phyloP scores from a whole-genome alignment of 1,140 invertebrate genomes.

The Holotrichia oblita region DNA sequence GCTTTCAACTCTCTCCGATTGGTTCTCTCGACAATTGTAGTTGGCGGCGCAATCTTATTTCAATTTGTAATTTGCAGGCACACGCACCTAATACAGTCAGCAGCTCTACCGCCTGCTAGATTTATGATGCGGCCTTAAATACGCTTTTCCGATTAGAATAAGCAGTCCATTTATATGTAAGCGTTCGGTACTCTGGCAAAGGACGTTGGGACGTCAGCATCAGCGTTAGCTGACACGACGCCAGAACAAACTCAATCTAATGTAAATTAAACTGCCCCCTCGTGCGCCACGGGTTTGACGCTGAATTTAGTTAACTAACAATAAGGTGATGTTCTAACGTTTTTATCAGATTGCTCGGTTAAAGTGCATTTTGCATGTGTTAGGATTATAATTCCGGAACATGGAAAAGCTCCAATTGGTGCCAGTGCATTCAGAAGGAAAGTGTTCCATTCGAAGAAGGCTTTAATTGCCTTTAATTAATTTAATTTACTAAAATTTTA shows the following conservation, averaged over 20 bases:
- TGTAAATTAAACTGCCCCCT: constrained; percentile 7
- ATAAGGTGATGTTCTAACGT: neutral
- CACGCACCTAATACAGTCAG: neutral
- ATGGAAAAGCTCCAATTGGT: neutral
- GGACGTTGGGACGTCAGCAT: neutral
- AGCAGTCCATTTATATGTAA: constrained; percentile 20
- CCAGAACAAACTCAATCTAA: constrained; percentile 12
- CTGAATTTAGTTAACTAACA: neutral
- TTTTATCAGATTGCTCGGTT: neutral
- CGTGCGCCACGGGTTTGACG: neutral
- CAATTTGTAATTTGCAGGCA: neutral
- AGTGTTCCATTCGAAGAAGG: neutral
- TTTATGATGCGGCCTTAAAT: neutral
- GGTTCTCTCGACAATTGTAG: neutral
- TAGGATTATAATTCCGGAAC: neutral
- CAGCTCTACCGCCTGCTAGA: neutral
- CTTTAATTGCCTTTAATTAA: no score
- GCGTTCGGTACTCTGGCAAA: neutral
- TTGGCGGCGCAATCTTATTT: neutral
- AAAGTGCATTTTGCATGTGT: constrained; percentile 1
- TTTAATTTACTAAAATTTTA: no score
- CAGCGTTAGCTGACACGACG: neutral
- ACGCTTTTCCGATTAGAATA: constrained; percentile 11
- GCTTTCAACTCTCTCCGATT: neutral
- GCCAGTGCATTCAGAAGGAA: neutral